Conservation (phyloP, 2,888 invertebrate genomes). For the Eupithecia subfuscata region DNA sequence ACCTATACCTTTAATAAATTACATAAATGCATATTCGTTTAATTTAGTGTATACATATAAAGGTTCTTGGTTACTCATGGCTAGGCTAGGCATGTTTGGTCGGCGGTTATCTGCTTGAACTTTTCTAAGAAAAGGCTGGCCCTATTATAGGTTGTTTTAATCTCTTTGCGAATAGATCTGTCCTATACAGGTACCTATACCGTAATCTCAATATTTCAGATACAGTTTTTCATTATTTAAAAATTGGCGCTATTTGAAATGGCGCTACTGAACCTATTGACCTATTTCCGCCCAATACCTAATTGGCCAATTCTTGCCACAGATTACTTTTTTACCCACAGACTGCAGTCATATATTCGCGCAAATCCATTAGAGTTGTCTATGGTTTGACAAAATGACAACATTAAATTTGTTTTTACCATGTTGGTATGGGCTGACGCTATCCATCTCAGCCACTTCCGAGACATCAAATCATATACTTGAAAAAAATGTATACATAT, state of each 20-base stretch:
- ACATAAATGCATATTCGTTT: too few relatives aligned
- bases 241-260: conserved; percentile 10
- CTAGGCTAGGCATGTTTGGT: too few relatives aligned
- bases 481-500: not conserved
- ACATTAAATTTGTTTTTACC: conserved; percentile 43
- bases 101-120: too few relatives aligned
- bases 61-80: too few relatives aligned
- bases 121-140: too few relatives aligned
- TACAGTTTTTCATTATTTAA: conserved; percentile 5
- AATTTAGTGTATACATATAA: too few relatives aligned
- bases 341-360: not conserved
- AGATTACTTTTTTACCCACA: conserved; percentile 2
- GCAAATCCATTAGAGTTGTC: conserved; percentile 4
- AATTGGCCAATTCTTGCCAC: conserved; percentile 12
- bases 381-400: conserved; percentile 48
- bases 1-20: too few relatives aligned
- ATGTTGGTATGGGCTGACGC: conserved; percentile 80
- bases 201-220: too few relatives aligned
- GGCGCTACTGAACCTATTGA: not conserved
- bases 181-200: too few relatives aligned
- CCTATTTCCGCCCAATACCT: not conserved
- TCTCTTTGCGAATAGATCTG: too few relatives aligned
- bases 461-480: conserved; percentile 42
- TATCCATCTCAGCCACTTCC: conserved; percentile 63
- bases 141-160: too few relatives aligned